Base-by-base conservation (phyloP, 2,888 invertebrate genomes). In the Ypsolopha scabrella region DNA sequence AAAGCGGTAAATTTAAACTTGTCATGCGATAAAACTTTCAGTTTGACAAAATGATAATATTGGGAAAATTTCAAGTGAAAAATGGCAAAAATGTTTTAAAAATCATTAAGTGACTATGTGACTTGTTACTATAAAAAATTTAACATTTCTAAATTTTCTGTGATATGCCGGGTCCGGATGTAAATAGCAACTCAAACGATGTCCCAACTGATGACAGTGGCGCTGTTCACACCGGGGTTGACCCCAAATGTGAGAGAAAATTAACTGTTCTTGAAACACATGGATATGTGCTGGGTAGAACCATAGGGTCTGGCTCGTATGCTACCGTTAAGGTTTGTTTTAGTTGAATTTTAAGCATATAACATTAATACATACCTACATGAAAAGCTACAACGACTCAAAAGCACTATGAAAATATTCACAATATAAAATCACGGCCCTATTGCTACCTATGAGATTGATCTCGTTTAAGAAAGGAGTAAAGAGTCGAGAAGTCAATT, bases 301-400 rank as follows among this genome's bases (percentile, higher is more conserved):
- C 91, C 6, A 93, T 94, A 59, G 94, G 94, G 6, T 90, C 90
- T n/a, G 94, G 94, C 14, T 93, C 93, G 41, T 94, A 94, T 76
- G 94, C 94, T 44, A 93, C 92, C 50, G 94, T 94, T 8, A 92
- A 93, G 87, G 92, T 92, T 35, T 49, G 44, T n/a, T 24, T n/a
- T 7, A 43, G 10, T 13, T 43, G n/a, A 6, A n/a, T n/a, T 44
- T 24, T 50, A 50, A 24, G 37, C 13, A 43, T 14, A 33, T 41
- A 38, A 38, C 8, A 24, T n/a, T n/a, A n/a, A n/a, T n/a, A n/a
- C n/a, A n/a, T n/a, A 24, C 24, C 2, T 24, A 24, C 24, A 24
- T 24, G 2, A 24, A 24, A 24, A 24, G 24, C 24, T 24, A 4
- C 4, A 24, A 24, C 4, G 4, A 24, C 24, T 24, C 24, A 24